Base-by-base conservation (phyloP, 2,797 vertebrate genomes). In the Bovichtus variegatus region DNA sequence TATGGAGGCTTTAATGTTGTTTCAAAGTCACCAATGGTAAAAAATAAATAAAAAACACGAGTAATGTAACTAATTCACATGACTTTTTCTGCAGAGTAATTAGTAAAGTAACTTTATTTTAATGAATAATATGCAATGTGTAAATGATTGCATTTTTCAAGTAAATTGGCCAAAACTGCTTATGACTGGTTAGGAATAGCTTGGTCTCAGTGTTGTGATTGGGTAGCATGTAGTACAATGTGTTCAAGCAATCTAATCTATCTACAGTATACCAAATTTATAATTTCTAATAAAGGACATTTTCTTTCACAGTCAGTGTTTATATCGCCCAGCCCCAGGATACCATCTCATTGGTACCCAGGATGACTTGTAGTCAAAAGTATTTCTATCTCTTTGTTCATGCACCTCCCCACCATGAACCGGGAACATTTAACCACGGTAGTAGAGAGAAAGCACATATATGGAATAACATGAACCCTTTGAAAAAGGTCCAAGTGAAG, bases 381-480 rank as follows among this genome's bases (percentile, higher is more conserved):
- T 4, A 3, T 44, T 53, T 25, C 44, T n/a, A n/a, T n/a, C 36
- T 68, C 31, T 12, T 53, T 70, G 31, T 71, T 50, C 31, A 36
- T 60, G 23, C 13, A 29, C 31, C 12, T 71, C 9, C 54, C 46
- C 44, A 57, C 57, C 74, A 31, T 80, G 71, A 64, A 67, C 64
- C 27, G 10, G 91, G 86, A 90, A 72, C 82, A 86, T 76, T 76
- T 71, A 70, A 80, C 86, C 79, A 41, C 9, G 13, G 54, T 44
- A 43, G 38, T 5, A 31, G 46, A 78, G 65, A 77, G 79, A 81
- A 86, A 78, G 64, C 58, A 49, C 67, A 81, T 34, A 83, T 46
- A 27, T 61, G 38, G 58, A 80, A 73, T 84, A 60, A 78, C 60
- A 19, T 76, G 69, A 88, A 86, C 76, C 88, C 91, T 89, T 58